Evolutionary conservation across 2,888 invertebrate genomes (phyloP).

Genomic region (Drosophila gaucha): DNA sequence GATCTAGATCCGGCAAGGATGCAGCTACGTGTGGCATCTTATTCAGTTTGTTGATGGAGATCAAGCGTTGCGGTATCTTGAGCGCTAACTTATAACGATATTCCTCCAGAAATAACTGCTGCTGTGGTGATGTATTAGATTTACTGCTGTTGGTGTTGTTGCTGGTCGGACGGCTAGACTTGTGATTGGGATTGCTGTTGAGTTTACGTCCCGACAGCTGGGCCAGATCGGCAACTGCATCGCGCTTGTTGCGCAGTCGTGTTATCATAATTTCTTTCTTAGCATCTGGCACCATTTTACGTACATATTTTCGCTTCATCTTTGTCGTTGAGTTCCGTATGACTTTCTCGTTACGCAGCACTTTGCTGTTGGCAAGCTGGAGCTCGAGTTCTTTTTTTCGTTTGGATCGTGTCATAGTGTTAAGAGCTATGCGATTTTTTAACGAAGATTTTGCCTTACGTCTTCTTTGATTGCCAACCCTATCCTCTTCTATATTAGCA

Average conservation of each 20-base stretch:
- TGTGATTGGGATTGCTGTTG: constrained; percentile 26
- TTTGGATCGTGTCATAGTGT: constrained; percentile 85
- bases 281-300: constrained; percentile 67
- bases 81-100: constrained; percentile 92
- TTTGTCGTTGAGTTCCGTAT: constrained; percentile 81
- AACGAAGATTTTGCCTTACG: constrained; percentile 12
- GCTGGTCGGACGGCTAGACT: constrained; percentile 85
- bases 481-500: constrained; percentile 16
- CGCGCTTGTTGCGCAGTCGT: constrained; percentile 69
- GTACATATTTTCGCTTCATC: constrained; percentile 81
- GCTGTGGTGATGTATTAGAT: constrained; percentile 59
- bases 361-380: constrained; percentile 83
- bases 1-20: constrained; percentile 91
- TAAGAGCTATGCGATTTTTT: constrained; percentile 67
- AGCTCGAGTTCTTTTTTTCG: constrained; percentile 82
- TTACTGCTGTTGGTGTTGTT: constrained; percentile 11
- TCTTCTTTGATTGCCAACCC: constrained; percentile 1
- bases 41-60: constrained; percentile 91
- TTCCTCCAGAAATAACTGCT: constrained; percentile 87
- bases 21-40: constrained; percentile 87
- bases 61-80: constrained; percentile 92
- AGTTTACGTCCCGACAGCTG: constrained; percentile 78
- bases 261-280: constrained; percentile 74
- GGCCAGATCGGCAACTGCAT: constrained; percentile 34
- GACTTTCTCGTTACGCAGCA: constrained; percentile 83